These are phyloP conservation scores for Perccottus glenii DNA, from an alignment of 2,113 vertebrate genomes.

Conservation along the genomic window DNA sequence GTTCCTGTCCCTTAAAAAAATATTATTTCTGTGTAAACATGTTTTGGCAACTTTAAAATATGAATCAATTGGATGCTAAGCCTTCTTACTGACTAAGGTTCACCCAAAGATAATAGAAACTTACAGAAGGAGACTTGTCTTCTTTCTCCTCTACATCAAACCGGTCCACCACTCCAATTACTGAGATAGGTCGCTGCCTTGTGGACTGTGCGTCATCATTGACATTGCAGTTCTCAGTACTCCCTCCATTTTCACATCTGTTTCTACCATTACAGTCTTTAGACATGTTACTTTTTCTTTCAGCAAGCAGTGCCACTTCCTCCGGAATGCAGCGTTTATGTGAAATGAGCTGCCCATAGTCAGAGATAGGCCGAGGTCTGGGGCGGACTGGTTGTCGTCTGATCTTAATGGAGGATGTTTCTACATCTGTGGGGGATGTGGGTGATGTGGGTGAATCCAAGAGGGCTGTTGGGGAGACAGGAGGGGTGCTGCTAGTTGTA, in stretches of 20 bases:
- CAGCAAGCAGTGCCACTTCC: constrained; percentile 76
- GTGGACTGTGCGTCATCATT: constrained; percentile 56
- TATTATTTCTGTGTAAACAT: too few relatives aligned
- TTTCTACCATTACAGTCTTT: constrained; percentile 36
- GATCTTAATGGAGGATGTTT: constrained; percentile 72
- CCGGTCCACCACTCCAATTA: constrained; percentile 87
- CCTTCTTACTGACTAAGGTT: too few relatives aligned
- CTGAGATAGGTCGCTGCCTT: constrained; percentile 86
- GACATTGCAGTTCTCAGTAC: constrained; percentile 36
- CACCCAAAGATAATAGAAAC: constrained; percentile 42
- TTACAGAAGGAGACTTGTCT: constrained; percentile 88
- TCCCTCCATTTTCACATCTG: constrained; percentile 14
- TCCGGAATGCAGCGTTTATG: constrained; percentile 90
- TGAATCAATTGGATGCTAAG: too few relatives aligned
- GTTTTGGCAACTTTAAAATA: too few relatives aligned
- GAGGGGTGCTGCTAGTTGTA: constrained; percentile 49
- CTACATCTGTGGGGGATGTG: constrained; percentile 24
- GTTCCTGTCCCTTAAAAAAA: too few relatives aligned
- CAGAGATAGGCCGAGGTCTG: constrained; percentile 89
- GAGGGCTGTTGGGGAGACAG: constrained; percentile 38
- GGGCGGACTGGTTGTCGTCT: constrained; percentile 78
- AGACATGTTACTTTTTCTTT: constrained; percentile 32
- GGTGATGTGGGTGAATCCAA: constrained; percentile 45
- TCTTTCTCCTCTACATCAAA: constrained; percentile 84
- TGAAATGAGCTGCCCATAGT: constrained; percentile 86